Percentiles rank a stretch among this genome's conserved stretches.
These are phyloP conservation scores for Abrostola tripartita DNA, from an alignment of 2,888 invertebrate genomes.

Conservation along the genomic window DNA sequence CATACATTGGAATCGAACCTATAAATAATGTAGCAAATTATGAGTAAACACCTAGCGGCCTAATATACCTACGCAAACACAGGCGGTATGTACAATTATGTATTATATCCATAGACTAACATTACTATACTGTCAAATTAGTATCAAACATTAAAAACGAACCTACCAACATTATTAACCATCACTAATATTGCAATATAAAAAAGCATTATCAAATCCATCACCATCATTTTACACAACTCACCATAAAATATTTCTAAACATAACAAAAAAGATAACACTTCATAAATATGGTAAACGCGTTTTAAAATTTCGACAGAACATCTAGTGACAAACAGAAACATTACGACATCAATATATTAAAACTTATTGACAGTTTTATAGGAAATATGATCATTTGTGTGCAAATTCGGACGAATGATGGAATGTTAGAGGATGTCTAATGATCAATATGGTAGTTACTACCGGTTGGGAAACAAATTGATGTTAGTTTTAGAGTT, in stretches of 20 bases:
- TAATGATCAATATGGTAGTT: slow-evolving; percentile 28
- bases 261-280: slow-evolving; percentile 41
- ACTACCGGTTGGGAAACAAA: slow-evolving; percentile 30
- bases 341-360: slow-evolving; percentile 63
- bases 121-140: too few species aligned
- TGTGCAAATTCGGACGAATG: slow-evolving; percentile 62
- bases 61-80: too few species aligned
- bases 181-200: neutral
- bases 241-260: slow-evolving; percentile 21
- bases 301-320: slow-evolving; percentile 65
- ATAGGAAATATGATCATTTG: slow-evolving; percentile 74
- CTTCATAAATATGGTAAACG: slow-evolving; percentile 61
- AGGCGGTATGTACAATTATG: neutral
- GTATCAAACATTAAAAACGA: too few species aligned
- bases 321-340: slow-evolving; percentile 51
- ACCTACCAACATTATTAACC: neutral
- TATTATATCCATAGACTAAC: neutral
- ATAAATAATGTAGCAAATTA: too few species aligned
- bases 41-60: too few species aligned
- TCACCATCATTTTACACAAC: slow-evolving; percentile 18
- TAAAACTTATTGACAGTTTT: slow-evolving; percentile 67
- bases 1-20: too few species aligned
- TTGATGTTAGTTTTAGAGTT: slow-evolving; percentile 11
- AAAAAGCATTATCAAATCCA: slow-evolving; percentile 12
- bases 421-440: slow-evolving; percentile 28